phyloP scores from a whole-genome alignment of 2,888 invertebrate species.

The Nasonovia ribisnigri region DNA sequence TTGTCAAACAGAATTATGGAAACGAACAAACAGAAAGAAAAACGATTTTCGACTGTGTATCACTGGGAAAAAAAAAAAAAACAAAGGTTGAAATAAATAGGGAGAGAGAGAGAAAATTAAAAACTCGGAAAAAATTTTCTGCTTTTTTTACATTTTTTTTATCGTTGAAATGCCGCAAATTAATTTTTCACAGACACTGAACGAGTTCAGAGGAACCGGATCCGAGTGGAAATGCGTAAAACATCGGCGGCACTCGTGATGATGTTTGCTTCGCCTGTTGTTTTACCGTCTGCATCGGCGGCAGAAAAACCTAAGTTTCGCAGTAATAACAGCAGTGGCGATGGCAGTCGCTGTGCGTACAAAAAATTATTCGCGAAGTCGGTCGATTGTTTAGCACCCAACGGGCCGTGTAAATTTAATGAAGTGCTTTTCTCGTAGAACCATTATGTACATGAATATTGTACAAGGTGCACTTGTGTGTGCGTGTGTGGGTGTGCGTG shows the following conservation, averaged over 20 bases:
- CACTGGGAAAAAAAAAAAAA: background rate
- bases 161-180: background rate
- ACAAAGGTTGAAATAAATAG: background rate
- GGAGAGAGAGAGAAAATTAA: background rate
- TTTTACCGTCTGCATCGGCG: background rate
- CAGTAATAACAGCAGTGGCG: background rate
- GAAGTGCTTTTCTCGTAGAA: slow-evolving; percentile 49
- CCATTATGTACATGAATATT: slow-evolving; percentile 1
- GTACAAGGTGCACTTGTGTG: background rate
- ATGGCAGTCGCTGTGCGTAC: background rate
- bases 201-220: background rate
- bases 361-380: background rate
- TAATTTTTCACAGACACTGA: background rate
- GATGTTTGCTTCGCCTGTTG: slow-evolving; percentile 19
- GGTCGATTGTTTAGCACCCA: slow-evolving; percentile 44
- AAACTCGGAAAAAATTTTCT: background rate
- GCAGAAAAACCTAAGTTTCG: background rate
- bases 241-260: no score
- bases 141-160: background rate
- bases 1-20: background rate
- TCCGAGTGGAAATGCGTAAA: background rate
- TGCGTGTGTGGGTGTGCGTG: background rate
- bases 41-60: background rate
- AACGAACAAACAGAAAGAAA: background rate
- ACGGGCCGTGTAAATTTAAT: slow-evolving; percentile 59